phyloP scores from a whole-genome alignment of 35 echinoderm and acorn worm species.

The Eucidaris tribuloides region DNA sequence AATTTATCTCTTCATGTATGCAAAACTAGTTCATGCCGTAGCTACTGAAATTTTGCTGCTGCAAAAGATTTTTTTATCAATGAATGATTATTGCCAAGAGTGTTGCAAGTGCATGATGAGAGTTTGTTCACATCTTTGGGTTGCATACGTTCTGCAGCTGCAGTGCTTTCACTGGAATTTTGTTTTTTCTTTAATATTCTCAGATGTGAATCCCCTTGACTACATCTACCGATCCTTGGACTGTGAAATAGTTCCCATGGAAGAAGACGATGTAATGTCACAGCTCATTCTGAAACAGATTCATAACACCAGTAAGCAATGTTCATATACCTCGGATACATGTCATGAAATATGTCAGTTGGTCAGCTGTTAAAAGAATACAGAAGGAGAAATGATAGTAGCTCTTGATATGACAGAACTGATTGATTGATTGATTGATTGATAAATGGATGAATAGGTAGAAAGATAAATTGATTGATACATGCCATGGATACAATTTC shows the following conservation, averaged over 20 bases:
- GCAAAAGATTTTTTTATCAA: no score
- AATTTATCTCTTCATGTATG: no score
- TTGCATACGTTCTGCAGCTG: no score
- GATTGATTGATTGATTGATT: not conserved
- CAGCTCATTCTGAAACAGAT: conserved; percentile 85
- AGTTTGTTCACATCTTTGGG: no score
- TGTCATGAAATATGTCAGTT: not conserved
- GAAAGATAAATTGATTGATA: not conserved
- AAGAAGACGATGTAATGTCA: conserved; percentile 57
- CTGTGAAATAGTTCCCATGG: conserved; percentile 74
- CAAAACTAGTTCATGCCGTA: no score
- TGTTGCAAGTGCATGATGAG: no score
- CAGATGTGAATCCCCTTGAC: conserved; percentile 79
- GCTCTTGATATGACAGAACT: not conserved
- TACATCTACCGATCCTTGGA: conserved; percentile 82
- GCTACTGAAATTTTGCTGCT: no score
- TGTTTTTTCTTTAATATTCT: not conserved
- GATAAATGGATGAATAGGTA: not conserved
- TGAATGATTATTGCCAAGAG: no score
- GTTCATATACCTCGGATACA: not conserved
- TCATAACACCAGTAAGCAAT: conserved; percentile 72
- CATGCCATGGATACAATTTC: no score
- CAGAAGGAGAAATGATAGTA: not conserved
- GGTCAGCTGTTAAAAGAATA: not conserved
- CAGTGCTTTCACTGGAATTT: no score